Base-by-base conservation (phyloP, 2,797 vertebrate species). In the Lutjanus campechanus region DNA sequence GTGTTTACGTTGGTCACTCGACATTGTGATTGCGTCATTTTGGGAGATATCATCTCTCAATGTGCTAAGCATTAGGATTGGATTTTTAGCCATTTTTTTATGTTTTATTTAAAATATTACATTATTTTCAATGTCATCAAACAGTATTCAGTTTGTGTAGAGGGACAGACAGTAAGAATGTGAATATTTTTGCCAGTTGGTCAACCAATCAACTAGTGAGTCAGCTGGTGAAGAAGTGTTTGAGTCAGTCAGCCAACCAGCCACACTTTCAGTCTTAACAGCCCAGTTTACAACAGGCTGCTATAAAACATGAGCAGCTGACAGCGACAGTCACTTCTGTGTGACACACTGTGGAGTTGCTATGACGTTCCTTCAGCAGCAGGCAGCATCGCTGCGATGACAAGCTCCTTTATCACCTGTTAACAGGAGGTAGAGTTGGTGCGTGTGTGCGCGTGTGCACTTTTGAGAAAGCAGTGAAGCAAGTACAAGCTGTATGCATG, bases 321-420 rank as follows among this genome's bases (percentile, higher is more conserved):
- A 93, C 93, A 92, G 84, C 89, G 82, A 69, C 86, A 92, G 90
- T 94, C 89, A 89, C 89, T 92, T 91, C 68, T 88, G 66, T 84
- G 89, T 68, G 94, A 95, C 93, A 95, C 90, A 94, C 79, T 78
- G 77, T 90, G 89, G 89, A 80, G 86, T 59, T 54, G 69, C 84
- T 17, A 43, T 86, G 88, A 83, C 73, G 81, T 84, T 80, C 44
- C 81, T 19, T 68, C 77, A 7, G 84, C 81, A 77, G 87, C 79
- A 63, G 85, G 79, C 84, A 80, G 55, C 81, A 79, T 84, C 53
- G 17, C 81, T 36, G 44, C 69, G 2, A 46, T 89, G 90, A 91
- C 91, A 89, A 74, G 78, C 90, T 93, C 87, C 79, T 95, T 93
- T 84, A 92, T 96, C 95, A 95, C 91, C 90, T 92, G 89, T 81